Base-by-base conservation (phyloP, 2,113 vertebrate species). In the Coregonus clupeaformis region DNA sequence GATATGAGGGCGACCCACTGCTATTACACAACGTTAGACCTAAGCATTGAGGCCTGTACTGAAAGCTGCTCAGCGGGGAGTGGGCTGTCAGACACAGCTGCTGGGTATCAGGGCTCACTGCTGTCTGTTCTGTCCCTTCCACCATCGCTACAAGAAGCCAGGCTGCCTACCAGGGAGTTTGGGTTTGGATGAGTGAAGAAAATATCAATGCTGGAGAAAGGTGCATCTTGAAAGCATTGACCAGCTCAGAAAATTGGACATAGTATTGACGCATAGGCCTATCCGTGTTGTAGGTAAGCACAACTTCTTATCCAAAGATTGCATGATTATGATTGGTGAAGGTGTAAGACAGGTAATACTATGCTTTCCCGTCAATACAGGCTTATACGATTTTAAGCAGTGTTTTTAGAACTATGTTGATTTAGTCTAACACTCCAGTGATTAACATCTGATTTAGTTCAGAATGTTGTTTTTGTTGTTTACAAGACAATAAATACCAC, bases 31-130 rank as follows among this genome's bases (percentile, higher is more conserved):
- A 16, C 16, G 5, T 60, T 60, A 3, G n/a, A 16, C 7, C 20
- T 60, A 22, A 22, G 57, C 57, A 12, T 18, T 25, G 24, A 55
- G 20, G 27, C 27, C 69, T 52, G 6, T 18, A 36, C 7, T 49
- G 30, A 60, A 70, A 49, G 27, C 12, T 2, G 59, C 74, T 57
- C 71, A 68, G 73, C 57, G 64, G 60, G 59, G 27, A 24, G 49
- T 13, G n/a, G 71, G 71, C 70, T 84, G 84, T 85, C 82, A 84
- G 65, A 60, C 55, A 62, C 84, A 85, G 77, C 81, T 85, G 86
- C 69, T 77, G 32, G 49, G 12, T 65, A 68, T 81, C 36, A 20
- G 20, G 63, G 4, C 45, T 20, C 11, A 42, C 67, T 68, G 14
- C 73, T 49, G n/a, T 69, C 47, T 42, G 14, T n/a, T 68, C 55